Conservation (phyloP, 2,113 vertebrate species). For the Haemorhous mexicanus region DNA sequence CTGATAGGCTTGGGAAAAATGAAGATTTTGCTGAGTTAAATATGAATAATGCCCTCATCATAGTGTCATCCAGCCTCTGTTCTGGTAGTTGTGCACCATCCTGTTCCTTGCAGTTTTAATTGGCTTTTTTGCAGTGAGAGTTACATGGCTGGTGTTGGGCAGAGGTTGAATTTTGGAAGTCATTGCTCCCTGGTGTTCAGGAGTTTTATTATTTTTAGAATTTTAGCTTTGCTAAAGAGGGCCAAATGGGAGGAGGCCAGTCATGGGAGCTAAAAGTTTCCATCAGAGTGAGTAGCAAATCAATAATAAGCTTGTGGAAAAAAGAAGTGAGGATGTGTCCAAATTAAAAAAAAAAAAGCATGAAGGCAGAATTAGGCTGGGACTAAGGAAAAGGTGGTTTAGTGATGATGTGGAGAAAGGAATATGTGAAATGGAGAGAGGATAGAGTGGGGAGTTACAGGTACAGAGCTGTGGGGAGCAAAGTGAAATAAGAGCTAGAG, state of each 20-base stretch:
- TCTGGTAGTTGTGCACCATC: neutral
- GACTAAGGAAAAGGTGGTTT: neutral
- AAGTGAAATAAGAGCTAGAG: neutral
- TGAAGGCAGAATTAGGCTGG: neutral
- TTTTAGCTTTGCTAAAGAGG: neutral
- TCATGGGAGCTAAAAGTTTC: neutral
- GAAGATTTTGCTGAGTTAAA: neutral
- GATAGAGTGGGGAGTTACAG: neutral
- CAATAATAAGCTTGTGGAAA: neutral
- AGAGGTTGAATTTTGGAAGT: neutral
- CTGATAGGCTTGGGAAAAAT: neutral
- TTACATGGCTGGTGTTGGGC: neutral
- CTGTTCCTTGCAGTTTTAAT: neutral
- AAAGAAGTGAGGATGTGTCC: neutral
- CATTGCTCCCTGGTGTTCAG: neutral
- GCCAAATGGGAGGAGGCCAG: neutral
- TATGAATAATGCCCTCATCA: neutral
- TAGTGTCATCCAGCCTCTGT: neutral
- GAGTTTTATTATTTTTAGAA: neutral
- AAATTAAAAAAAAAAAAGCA: neutral
- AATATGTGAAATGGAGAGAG: neutral
- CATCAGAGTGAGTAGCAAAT: neutral
- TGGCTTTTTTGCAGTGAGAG: neutral
- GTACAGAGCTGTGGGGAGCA: neutral
- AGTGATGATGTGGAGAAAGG: neutral